These are phyloP conservation scores for Mythimna lalbum DNA, from an alignment of 2,888 invertebrate genomes.

Conservation along the genomic window DNA sequence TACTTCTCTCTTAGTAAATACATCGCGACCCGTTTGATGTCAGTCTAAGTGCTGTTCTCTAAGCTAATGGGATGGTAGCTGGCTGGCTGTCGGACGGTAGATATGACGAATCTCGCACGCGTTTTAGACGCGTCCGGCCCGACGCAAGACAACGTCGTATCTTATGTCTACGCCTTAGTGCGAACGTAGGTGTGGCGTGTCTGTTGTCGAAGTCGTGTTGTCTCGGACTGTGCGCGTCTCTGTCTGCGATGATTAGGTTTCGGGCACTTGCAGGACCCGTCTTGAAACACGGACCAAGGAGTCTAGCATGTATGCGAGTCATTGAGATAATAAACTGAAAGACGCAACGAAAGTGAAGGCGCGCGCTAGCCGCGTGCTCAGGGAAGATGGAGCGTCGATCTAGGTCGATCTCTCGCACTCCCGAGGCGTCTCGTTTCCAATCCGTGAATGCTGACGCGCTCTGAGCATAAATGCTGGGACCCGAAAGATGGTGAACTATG, in stretches of 20 bases:
- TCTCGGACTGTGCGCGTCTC: constrained; percentile 76
- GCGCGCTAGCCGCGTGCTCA: constrained; percentile 75
- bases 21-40: constrained; percentile 89
- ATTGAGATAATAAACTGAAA: constrained; percentile 90
- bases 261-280: constrained; percentile 92
- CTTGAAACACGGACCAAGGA: constrained; percentile 89
- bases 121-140: constrained; percentile 73
- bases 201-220: constrained; percentile 71
- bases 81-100: constrained; percentile 57
- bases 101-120: constrained; percentile 68
- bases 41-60: constrained; percentile 76
- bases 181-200: constrained; percentile 73
- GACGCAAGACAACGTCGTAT: constrained; percentile 72
- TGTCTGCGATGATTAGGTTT: constrained; percentile 84
- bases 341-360: constrained; percentile 93
- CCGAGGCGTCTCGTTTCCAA: constrained; percentile 90
- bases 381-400: constrained; percentile 84
- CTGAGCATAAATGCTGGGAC: constrained; percentile 93
- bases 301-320: constrained; percentile 92
- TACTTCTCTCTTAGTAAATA: constrained; percentile 84
- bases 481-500: constrained; percentile 94
- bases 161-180: constrained; percentile 72
- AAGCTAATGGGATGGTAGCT: neutral
- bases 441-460: constrained; percentile 87
- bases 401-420: constrained; percentile 87